Evolutionary conservation across 2,888 invertebrate species (phyloP), one percentile per base, ranked within the genome.

Genomic region (Tiliacea citrago): DNA sequence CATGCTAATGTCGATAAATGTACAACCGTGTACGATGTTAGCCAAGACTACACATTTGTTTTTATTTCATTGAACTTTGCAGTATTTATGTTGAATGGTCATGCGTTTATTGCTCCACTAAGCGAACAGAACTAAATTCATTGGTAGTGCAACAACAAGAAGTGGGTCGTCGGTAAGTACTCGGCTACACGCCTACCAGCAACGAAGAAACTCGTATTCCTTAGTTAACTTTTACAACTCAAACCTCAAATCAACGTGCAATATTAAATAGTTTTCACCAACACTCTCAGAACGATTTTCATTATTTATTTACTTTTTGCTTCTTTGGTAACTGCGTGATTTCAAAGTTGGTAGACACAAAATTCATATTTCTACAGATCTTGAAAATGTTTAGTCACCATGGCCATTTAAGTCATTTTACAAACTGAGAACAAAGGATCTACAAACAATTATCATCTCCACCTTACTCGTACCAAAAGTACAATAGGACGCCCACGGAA

Each of bases 1-100:
- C 81, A 75, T 72, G 74, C 63, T 83, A 60, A 71, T 74, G 68
- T 77, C 74, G 74, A 83, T 83, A 70, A 74, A 67, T 78, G 63
- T 73, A 72, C 71, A 66, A 63, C 49, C 62, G 63, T 42, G 60
- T 58, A 76, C 67, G 65, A 73, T 74, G 74, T 77, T 77, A 67
- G 80, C 62, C 68, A 81, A 82, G 73, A 75, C 55, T 83, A 73
- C 77, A 57, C 71, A 72, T 77, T 81, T 68, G 77, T 83, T 81
- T 79, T 77, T 74, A 66, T 70, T 81, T 83, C 83, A 81, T 81
- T 83, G 77, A 83, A 78, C 77, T 81, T 70, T 77, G 74, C 68
- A 72, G 63, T 77, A 82, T 74, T 74, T 61, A 74, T 75, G 83
- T 73, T 77, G 70, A 67, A 83, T 80, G 80, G 80, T 80, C 82